phyloP scores from a whole-genome alignment of 1,140 invertebrate genomes.

The Heliconius hewitsoni region DNA sequence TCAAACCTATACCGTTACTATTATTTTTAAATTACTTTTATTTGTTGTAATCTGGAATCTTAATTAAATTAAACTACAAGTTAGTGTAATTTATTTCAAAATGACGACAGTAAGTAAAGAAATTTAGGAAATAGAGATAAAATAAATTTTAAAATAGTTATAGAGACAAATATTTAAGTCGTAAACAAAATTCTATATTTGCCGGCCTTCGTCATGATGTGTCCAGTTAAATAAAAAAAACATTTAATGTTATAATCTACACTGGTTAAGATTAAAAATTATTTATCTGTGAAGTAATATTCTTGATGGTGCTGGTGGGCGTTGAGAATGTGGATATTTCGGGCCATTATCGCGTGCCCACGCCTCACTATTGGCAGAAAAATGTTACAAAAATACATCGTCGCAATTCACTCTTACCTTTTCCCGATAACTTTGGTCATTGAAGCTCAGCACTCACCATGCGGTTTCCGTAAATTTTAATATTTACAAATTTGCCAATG shows the following conservation, averaged over 20 bases:
- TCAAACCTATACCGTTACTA: too few species aligned
- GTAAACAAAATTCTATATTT: not conserved
- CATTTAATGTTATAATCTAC: slow-evolving; percentile 13
- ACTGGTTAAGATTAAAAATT: slow-evolving; percentile 41
- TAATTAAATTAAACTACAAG: too few species aligned
- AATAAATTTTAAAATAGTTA: not conserved
- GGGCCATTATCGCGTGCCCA: slow-evolving; percentile 68
- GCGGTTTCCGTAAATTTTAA: not conserved
- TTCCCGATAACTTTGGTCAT: slow-evolving; percentile 43
- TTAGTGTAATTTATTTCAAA: too few species aligned
- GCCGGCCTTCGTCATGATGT: not conserved
- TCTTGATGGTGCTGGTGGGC: slow-evolving; percentile 65
- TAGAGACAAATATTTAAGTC: not conserved
- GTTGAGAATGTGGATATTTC: slow-evolving; percentile 72
- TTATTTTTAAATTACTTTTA: too few species aligned
- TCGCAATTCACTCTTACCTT: slow-evolving; percentile 58
- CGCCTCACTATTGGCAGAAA: slow-evolving; percentile 72
- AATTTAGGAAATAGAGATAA: not conserved
- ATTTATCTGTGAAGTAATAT: slow-evolving; percentile 66
- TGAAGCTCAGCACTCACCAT: not conserved
- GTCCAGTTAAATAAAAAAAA: not conserved
- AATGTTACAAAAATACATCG: slow-evolving; percentile 73
- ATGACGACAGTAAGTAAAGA: too few species aligned
- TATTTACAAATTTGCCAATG: slow-evolving; percentile 28
- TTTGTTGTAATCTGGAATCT: too few species aligned